Base-by-base conservation (phyloP, 2,888 invertebrate genomes). In the Zygothrica quintamaculata region DNA sequence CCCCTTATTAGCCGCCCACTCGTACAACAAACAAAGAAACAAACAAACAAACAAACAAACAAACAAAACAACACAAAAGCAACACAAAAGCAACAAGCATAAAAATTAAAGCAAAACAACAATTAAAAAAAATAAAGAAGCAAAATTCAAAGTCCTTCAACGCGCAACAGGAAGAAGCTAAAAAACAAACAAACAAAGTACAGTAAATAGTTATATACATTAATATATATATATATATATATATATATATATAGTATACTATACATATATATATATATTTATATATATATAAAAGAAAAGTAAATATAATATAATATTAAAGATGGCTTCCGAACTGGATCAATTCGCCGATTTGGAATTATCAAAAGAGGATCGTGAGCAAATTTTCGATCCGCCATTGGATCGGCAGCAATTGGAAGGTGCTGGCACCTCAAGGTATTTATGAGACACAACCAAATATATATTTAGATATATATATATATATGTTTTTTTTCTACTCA, bases 321-420 rank as follows among this genome's bases (percentile, higher is more conserved):
- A 87, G 84, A 91, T 91, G 91, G 86, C 91, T 77, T 91, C 91
- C 75, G 90, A 91, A 87, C 86, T 91, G 87, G 91, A 93, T 90
- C 94, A 94, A 90, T 95, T 94, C 92, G 93, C 94, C 90, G 94
- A 94, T 88, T 92, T 94, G 87, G 94, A 93, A 89, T 91, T 94
- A 74, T 93, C 94, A 68, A 94, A 94, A 89, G 95, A 95, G 89
- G 94, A 94, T 90, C 93, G 94, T 82, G 94, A 95, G 92, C 94
- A 95, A 92, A 93, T 94, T 88, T 95, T 94, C 90, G 95, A 94
- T 90, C 93, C 93, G 82, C 90, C 90, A 65, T 86, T 90, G 86
- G 90, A 90, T 88, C 90, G 90, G 82, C 90, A 90, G 85, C 90
- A 90, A 88, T 76, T 90, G 90, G 90, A 90, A 87, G 90, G 90